Evolutionary conservation across 2,797 vertebrate species (phyloP).

Genomic region (Nyctibius grandis): DNA sequence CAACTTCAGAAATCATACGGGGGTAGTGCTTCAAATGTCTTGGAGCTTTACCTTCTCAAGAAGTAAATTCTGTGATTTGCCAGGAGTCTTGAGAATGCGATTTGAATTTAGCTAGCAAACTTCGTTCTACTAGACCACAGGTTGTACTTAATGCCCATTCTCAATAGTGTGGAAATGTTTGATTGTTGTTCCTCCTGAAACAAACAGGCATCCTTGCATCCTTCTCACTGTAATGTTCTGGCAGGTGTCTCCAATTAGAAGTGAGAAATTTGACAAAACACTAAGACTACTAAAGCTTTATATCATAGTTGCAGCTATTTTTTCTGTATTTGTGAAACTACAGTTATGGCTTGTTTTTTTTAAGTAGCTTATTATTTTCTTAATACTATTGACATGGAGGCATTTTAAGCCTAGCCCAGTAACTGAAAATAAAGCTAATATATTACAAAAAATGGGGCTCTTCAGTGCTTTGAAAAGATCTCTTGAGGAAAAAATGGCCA

Average conservation of each 20-base stretch:
- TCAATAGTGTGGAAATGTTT: neutral
- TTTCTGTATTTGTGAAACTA: neutral
- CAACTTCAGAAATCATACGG: neutral
- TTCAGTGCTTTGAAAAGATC: neutral
- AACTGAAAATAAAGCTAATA: neutral
- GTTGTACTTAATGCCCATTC: neutral
- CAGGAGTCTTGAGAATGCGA: neutral
- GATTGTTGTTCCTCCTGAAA: neutral
- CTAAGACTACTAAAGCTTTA: neutral
- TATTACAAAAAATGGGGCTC: neutral
- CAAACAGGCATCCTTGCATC: neutral
- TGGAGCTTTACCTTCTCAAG: neutral
- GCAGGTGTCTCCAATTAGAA: neutral
- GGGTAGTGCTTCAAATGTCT: neutral
- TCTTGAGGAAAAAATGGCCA: neutral
- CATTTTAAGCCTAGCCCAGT: neutral
- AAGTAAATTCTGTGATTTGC: neutral
- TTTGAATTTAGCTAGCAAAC: neutral
- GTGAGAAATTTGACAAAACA: neutral
- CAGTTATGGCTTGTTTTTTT: neutral
- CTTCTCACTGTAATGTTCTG: neutral
- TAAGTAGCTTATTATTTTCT: neutral
- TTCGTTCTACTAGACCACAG: neutral
- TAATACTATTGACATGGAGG: neutral
- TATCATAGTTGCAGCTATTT: neutral